phyloP scores from a whole-genome alignment of 2,888 invertebrate species.

The Nemurella pictetii region DNA sequence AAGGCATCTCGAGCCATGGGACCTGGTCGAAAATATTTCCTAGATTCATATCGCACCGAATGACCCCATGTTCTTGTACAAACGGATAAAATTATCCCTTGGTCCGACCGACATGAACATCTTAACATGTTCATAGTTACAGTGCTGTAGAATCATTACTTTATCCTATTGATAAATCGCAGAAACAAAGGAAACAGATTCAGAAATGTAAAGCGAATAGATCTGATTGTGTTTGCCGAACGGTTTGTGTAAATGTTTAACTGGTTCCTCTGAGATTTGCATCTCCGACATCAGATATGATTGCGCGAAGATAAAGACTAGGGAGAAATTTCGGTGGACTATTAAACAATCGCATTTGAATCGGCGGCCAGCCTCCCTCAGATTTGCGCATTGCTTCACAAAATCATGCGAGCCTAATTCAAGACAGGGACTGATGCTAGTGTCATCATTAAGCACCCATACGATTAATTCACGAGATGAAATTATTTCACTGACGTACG shows the following conservation, averaged over 20 bases:
- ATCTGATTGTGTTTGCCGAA: not conserved
- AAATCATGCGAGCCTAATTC: not conserved
- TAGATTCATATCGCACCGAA: not conserved
- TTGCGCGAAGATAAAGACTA: not conserved
- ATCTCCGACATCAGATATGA: not conserved
- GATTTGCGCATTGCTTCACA: not conserved
- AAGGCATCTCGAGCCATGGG: not conserved
- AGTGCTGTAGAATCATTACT: not conserved
- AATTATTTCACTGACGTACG: slow-evolving; percentile 13
- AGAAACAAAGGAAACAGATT: not conserved
- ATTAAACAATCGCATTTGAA: not conserved
- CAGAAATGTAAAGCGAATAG: not conserved
- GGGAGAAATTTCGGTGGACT: not conserved
- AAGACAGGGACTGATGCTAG: not conserved
- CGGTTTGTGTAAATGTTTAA: not conserved
- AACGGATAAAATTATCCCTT: not conserved
- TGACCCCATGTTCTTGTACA: not conserved
- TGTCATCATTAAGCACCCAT: slow-evolving; percentile 15
- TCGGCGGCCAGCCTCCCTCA: not conserved
- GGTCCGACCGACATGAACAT: not conserved
- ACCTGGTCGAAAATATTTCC: not conserved
- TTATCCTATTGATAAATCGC: not conserved
- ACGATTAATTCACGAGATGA: slow-evolving; percentile 9
- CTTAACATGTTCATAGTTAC: not conserved
- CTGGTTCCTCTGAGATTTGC: not conserved